Evolutionary conservation across 2,888 invertebrate genomes (phyloP).

Genomic region (Phaedon cochleariae): DNA sequence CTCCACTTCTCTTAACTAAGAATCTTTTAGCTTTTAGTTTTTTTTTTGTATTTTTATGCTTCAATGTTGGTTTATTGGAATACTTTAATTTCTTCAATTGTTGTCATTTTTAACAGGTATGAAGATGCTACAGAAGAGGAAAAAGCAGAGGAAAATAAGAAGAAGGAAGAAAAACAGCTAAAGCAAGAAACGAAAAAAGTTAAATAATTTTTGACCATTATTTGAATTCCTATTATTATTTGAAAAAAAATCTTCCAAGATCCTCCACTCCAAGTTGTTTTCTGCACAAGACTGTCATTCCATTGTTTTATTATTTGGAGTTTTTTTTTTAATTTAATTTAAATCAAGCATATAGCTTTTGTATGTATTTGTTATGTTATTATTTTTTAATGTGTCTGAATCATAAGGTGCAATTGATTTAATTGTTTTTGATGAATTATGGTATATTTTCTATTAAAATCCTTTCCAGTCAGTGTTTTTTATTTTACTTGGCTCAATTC

Average conservation of each 20-base stretch:
- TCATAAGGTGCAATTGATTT: neutral
- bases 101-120: constrained; percentile 68
- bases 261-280: neutral
- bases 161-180: constrained; percentile 55
- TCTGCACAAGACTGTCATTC: constrained; percentile 14
- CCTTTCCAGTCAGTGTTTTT: neutral
- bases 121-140: constrained; percentile 72
- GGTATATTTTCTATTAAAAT: constrained; percentile 1
- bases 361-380: neutral
- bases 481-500: too few relatives aligned
- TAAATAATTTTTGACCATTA: constrained; percentile 38
- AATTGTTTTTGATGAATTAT: neutral
- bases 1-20: constrained; percentile 47
- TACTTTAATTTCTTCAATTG: too few relatives aligned
- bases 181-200: constrained; percentile 60
- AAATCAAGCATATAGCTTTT: too few relatives aligned
- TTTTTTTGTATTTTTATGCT: too few relatives aligned
- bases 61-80: too few relatives aligned
- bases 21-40: too few relatives aligned
- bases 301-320: neutral
- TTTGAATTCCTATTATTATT: too few relatives aligned
- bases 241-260: constrained; percentile 16
- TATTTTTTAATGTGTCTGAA: neutral
- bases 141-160: constrained; percentile 58
- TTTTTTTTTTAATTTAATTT: neutral